Conservation (phyloP, 1,140 invertebrate genomes). For the Riptortus pedestris region DNA sequence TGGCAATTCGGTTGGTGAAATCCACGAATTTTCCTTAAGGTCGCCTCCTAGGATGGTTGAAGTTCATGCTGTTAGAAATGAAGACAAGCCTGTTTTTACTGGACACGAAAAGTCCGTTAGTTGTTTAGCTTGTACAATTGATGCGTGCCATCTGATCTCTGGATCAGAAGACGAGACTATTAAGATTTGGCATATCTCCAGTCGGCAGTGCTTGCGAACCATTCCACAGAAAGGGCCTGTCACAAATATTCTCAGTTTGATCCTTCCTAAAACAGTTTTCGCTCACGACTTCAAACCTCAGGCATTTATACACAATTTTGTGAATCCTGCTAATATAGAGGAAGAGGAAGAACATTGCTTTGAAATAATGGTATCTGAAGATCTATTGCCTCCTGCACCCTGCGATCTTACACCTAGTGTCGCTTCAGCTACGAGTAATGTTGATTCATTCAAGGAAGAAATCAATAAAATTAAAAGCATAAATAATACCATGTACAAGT, state of each 20-base stretch:
- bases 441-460: slow-evolving; percentile 36
- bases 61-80: slow-evolving; percentile 42
- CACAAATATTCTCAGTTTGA: slow-evolving; percentile 53
- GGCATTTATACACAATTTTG: slow-evolving; percentile 37
- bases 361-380: slow-evolving; percentile 21
- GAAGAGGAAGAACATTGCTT: slow-evolving; percentile 36
- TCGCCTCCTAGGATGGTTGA: slow-evolving; percentile 54
- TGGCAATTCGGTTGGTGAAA: slow-evolving; percentile 56
- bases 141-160: slow-evolving; percentile 56
- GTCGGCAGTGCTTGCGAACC: slow-evolving; percentile 55
- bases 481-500: slow-evolving; percentile 42
- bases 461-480: slow-evolving; percentile 40
- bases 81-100: slow-evolving; percentile 40
- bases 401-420: background rate
- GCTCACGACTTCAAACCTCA: slow-evolving; percentile 36
- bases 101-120: slow-evolving; percentile 57
- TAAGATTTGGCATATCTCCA: slow-evolving; percentile 67
- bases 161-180: slow-evolving; percentile 62
- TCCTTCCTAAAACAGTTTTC: slow-evolving; percentile 30
- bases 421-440: slow-evolving; percentile 19
- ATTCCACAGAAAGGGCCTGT: slow-evolving; percentile 60
- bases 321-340: slow-evolving; percentile 38
- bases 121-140: slow-evolving; percentile 56
- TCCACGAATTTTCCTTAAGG: slow-evolving; percentile 54
- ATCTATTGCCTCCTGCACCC: background rate